Conservation (phyloP, 1,140 invertebrate species). For the Drosophila rhopaloa region DNA sequence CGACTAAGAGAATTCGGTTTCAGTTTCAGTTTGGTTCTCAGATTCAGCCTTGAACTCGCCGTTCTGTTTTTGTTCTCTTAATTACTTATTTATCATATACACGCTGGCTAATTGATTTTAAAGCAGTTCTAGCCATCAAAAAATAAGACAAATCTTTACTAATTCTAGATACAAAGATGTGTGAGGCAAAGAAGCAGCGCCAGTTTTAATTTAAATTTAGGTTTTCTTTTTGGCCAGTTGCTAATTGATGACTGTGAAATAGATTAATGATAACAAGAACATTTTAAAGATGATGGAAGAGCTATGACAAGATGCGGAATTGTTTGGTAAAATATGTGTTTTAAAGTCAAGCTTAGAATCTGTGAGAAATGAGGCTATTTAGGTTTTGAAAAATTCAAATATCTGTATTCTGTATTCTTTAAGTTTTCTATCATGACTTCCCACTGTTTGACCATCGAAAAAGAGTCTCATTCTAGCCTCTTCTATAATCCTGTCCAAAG, state of each 20-base stretch:
- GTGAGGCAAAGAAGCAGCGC: conserved; percentile 29
- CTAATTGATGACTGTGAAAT: conserved; percentile 40
- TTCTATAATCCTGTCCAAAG: background rate
- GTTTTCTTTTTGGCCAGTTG: conserved; percentile 34
- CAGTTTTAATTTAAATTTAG: conserved; percentile 42
- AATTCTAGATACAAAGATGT: conserved; percentile 4
- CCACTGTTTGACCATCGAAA: background rate
- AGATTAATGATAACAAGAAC: conserved; percentile 32
- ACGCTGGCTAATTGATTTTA: conserved; percentile 63
- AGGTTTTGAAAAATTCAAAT: background rate
- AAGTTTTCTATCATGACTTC: background rate
- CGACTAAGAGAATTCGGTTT: conserved; percentile 25
- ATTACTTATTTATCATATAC: conserved; percentile 69
- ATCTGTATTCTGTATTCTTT: background rate
- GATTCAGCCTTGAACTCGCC: conserved; percentile 68
- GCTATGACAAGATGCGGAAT: background rate
- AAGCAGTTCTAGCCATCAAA: conserved; percentile 57
- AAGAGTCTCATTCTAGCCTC: background rate
- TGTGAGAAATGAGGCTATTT: conserved; percentile 13
- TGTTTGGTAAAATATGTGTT: background rate
- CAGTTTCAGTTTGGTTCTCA: conserved; percentile 16
- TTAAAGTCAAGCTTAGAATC: background rate
- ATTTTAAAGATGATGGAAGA: conserved; percentile 12
- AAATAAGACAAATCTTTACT: conserved; percentile 13
- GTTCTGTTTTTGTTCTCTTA: conserved; percentile 50